Evolutionary conservation across 2,797 vertebrate species (phyloP).

Genomic region (Tokudaia muenninki): DNA sequence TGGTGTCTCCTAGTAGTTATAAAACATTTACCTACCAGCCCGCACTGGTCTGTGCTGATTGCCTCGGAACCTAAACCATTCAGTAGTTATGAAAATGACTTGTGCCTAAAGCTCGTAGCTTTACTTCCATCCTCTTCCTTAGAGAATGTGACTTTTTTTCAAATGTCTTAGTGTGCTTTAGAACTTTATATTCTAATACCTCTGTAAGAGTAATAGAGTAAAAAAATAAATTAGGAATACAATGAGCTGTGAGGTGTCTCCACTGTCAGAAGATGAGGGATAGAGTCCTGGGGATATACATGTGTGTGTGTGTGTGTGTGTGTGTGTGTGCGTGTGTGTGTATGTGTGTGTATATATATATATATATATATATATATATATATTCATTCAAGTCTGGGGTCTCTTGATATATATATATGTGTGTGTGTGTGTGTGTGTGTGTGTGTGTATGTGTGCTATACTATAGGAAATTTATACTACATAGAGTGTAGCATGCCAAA

Average conservation of each 20-base stretch:
- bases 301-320: too few species aligned
- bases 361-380: too few species aligned
- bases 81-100: not conserved
- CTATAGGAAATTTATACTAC: not conserved
- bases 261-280: not conserved
- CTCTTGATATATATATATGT: not conserved
- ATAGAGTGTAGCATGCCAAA: not conserved
- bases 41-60: not conserved
- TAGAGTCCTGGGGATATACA: not conserved
- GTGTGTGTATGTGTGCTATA: not conserved
- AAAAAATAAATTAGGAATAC: not conserved
- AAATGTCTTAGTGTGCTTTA: not conserved
- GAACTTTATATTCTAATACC: not conserved
- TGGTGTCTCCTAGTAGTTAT: slow-evolving; percentile 10
- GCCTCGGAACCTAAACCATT: not conserved
- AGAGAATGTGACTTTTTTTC: not conserved
- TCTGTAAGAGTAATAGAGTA: not conserved
- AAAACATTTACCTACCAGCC: not conserved
- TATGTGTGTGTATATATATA: too few species aligned
- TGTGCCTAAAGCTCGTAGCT: not conserved
- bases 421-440: too few species aligned
- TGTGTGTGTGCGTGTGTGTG: too few species aligned
- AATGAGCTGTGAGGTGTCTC: not conserved
- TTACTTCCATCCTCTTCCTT: not conserved
- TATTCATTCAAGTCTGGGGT: not conserved